Conservation (phyloP, 2,113 vertebrate genomes). For the Rhinichthys klamathensis region DNA sequence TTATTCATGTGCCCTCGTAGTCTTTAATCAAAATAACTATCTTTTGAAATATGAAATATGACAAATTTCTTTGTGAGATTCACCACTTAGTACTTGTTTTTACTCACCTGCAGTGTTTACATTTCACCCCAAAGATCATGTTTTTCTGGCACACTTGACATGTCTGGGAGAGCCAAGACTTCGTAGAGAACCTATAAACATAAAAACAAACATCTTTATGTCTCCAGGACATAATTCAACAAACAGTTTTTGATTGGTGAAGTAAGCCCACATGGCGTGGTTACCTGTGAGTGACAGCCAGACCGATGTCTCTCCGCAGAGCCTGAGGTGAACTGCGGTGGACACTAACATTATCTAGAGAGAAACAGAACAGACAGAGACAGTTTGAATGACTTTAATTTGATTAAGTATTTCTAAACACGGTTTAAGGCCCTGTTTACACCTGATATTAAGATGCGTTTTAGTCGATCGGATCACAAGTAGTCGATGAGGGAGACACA, state of each 20-base stretch:
- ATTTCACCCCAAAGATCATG: constrained; percentile 99
- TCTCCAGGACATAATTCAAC: neutral
- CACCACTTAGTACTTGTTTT: no score
- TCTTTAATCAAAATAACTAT: no score
- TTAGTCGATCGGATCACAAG: no score
- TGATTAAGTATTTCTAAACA: neutral
- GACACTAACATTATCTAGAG: constrained; percentile 78
- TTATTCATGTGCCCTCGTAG: no score
- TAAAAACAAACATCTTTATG: neutral
- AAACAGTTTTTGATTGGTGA: neutral
- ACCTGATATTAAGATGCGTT: no score
- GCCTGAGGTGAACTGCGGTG: constrained; percentile 90
- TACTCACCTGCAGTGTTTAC: constrained; percentile 96
- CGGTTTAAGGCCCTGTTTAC: neutral
- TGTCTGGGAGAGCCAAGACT: constrained; percentile 97
- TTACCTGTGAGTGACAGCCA: constrained; percentile 95
- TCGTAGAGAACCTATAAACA: constrained; percentile 90
- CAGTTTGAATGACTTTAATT: neutral
- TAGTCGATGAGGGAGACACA: no score
- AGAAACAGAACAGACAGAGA: constrained; percentile 25
- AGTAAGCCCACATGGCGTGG: neutral
- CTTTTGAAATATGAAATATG: no score
- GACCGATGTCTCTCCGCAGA: constrained; percentile 91
- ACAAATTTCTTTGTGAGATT: no score
- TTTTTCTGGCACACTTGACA: constrained; percentile 99